These are phyloP conservation scores for Chloroclystis v-ata DNA, from an alignment of 2,888 invertebrate species.

Conservation along the genomic window DNA sequence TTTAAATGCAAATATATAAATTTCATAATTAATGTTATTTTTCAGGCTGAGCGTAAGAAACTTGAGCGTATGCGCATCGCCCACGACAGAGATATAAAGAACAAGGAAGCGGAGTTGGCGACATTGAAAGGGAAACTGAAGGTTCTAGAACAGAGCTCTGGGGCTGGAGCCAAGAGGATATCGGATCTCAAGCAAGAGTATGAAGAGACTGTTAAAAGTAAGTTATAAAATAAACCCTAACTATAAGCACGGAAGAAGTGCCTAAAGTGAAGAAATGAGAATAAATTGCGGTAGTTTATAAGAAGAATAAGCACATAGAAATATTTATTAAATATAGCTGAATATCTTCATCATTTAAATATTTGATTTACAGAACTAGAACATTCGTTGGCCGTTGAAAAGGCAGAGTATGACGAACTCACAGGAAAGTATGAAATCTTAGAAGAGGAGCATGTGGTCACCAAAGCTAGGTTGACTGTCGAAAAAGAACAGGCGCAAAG, in stretches of 20 bases:
- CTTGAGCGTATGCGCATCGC: conserved; percentile 81
- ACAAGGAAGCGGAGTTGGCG: conserved; percentile 87
- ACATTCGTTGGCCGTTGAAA: conserved; percentile 81
- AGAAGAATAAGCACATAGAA: no score
- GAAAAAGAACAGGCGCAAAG: conserved; percentile 88
- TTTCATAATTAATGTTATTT: neutral
- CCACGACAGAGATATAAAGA: conserved; percentile 86
- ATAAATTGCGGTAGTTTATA: no score
- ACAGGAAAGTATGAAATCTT: conserved; percentile 89
- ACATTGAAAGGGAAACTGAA: conserved; percentile 86
- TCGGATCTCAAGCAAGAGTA: conserved; percentile 82
- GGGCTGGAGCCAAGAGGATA: conserved; percentile 80
- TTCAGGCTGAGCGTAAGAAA: conserved; percentile 81
- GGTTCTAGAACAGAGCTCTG: conserved; percentile 79
- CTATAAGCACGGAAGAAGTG: neutral
- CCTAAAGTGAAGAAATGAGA: no score
- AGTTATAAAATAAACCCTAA: conserved; percentile 48
- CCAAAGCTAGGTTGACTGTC: conserved; percentile 87
- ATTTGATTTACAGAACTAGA: conserved; percentile 79
- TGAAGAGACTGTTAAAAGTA: conserved; percentile 83
- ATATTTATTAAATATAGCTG: no score
- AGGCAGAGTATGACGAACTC: conserved; percentile 86
- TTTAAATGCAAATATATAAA: no score
- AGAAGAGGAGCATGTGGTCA: conserved; percentile 90
- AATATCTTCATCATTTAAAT: no score